Conservation (phyloP, 2,888 invertebrate species). For the Patella caerulea region DNA sequence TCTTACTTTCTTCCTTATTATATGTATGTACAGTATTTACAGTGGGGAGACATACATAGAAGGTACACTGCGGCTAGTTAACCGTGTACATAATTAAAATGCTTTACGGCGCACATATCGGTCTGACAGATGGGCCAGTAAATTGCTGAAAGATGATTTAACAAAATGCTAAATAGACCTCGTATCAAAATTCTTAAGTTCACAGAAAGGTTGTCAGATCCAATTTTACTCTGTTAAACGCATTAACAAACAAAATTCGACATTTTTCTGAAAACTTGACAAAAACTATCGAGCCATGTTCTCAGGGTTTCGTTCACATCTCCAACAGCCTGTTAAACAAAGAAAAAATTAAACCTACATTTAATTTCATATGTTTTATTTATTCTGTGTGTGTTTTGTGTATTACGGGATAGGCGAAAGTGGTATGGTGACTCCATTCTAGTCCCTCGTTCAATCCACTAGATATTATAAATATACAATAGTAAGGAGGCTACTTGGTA, state of each 20-base stretch:
- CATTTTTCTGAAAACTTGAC: background rate
- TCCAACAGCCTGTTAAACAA: slow-evolving; percentile 2
- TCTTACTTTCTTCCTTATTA: background rate
- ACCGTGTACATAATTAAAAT: slow-evolving; percentile 4
- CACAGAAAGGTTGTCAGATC: background rate
- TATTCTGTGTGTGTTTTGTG: too few species aligned
- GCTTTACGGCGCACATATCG: background rate
- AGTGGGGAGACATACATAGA: background rate
- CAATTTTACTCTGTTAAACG: background rate
- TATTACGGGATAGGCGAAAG: too few species aligned
- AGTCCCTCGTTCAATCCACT: too few species aligned
- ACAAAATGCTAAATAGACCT: slow-evolving; percentile 2
- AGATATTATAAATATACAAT: too few species aligned
- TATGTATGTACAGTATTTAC: background rate
- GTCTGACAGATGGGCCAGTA: slow-evolving; percentile 1
- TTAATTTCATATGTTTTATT: too few species aligned
- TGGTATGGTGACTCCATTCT: too few species aligned
- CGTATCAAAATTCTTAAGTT: slow-evolving; percentile 3
- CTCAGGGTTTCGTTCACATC: background rate
- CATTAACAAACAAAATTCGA: slow-evolving; percentile 5
- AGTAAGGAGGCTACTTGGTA: too few species aligned
- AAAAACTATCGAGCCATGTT: background rate
- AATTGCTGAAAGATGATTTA: background rate
- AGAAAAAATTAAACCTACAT: too few species aligned
- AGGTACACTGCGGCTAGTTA: background rate